Evolutionary conservation across 2,888 invertebrate species (phyloP), one percentile per base, ranked within the genome.

Genomic region (Dyspetes luteomarginatus): DNA sequence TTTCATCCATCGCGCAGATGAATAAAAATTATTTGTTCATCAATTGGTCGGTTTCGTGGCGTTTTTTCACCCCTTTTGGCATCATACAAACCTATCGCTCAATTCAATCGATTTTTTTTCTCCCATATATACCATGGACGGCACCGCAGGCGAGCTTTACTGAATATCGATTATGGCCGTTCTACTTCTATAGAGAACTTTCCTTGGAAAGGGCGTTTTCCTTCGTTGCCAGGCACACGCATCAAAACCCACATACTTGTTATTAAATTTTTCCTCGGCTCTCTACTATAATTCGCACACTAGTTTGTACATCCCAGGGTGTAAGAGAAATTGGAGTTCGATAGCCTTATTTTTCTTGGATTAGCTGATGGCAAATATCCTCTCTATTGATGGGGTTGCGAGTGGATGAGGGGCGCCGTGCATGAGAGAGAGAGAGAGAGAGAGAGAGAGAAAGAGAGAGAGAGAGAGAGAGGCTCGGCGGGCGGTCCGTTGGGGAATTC

Each of bases 321-420:
- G 30, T 56, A 30, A 30, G 55, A 48, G 56, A 65, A 28, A 64
- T 82, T 78, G 60, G 50, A 52, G 80, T 80, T 84, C 83, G 81
- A 85, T 85, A 82, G 82, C 78, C 74, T 85, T 86, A 84, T 84
- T 86, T 85, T 83, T 81, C 84, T 83, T 83, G 84, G 81, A 87
- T 87, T 85, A 86, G 82, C 75, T 50, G 64, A 9, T 41, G 12
- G 26, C 41, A n/a, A n/a, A 26, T 15, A 67, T 30, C 67, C 56
- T 56, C 52, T 43, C 7, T 28, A 22, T 12, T 52, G 62, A 62
- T 43, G 52, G 26, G 58, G 41, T 19, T 22, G 58, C 30, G 15
- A 65, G 19, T 52, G 41, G 65, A 55, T 41, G 56, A 64, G 41
- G 55, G 43, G 12, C 56, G 60, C 22, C 36, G 45, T n/a, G 50